Percentiles rank a stretch among this genome's conserved stretches.
These are phyloP conservation scores for Pica pica DNA, from an alignment of 2,113 vertebrate species.

Conservation along the genomic window DNA sequence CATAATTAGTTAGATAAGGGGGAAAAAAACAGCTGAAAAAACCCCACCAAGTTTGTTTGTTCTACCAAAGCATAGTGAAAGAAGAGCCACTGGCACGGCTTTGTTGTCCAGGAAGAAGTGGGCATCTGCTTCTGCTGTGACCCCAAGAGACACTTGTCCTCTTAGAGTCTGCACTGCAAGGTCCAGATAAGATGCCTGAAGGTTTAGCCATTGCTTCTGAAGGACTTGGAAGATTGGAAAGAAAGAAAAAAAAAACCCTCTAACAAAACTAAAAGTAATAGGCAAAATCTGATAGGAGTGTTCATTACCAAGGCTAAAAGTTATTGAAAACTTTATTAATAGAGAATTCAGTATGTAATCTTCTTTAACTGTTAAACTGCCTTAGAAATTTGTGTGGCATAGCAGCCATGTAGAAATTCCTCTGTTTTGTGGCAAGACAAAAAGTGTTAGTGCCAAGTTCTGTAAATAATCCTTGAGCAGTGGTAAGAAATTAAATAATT, in stretches of 20 bases:
- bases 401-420: neutral
- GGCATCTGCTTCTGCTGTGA: neutral
- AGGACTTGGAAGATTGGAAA: neutral
- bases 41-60: neutral
- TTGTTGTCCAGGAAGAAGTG: neutral
- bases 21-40: neutral
- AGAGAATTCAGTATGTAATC: neutral
- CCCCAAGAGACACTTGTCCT: neutral
- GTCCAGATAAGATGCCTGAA: neutral
- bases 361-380: neutral
- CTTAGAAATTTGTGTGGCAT: neutral
- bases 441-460: neutral
- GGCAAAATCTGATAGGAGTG: neutral
- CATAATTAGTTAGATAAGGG: neutral
- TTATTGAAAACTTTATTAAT: neutral
- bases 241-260: accelerated
- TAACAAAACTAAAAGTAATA: neutral
- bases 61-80: neutral
- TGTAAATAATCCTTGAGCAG: neutral
- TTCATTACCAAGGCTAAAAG: neutral
- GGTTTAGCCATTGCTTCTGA: neutral
- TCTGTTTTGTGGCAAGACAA: neutral
- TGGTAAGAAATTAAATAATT: neutral
- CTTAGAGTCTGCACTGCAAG: neutral
- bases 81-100: neutral